phyloP scores from a whole-genome alignment of 2,888 invertebrate genomes.

The Drosophila falleni region DNA sequence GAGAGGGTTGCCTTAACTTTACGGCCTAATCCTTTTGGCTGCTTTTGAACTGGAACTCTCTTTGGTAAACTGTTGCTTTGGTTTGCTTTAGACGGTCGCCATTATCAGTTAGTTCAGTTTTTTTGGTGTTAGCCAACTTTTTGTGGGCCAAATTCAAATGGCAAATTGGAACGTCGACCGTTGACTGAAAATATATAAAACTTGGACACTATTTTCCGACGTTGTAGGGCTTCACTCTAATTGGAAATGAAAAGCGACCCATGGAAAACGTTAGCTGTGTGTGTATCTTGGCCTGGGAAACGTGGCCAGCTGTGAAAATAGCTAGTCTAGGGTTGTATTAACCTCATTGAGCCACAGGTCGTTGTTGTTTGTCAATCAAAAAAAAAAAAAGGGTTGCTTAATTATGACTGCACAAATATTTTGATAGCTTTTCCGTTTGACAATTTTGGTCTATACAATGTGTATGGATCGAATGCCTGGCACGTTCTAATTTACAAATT shows the following conservation, averaged over 20 bases:
- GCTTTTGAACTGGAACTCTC: slow-evolving; percentile 14
- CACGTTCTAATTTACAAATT: slow-evolving; percentile 12
- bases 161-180: slow-evolving; percentile 69
- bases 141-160: slow-evolving; percentile 50
- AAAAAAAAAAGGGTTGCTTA: slow-evolving; percentile 35
- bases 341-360: slow-evolving; percentile 62
- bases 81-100: slow-evolving; percentile 38
- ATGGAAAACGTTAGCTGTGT: slow-evolving; percentile 30
- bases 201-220: slow-evolving; percentile 49
- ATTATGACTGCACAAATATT: slow-evolving; percentile 51
- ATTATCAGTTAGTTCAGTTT: slow-evolving; percentile 49
- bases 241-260: slow-evolving; percentile 66
- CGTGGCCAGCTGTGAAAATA: slow-evolving; percentile 70
- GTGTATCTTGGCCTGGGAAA: slow-evolving; percentile 48
- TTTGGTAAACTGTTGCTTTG: slow-evolving; percentile 31
- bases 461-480: slow-evolving; percentile 11
- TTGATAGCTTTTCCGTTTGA: slow-evolving; percentile 14
- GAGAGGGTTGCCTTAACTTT: not conserved
- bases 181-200: slow-evolving; percentile 64
- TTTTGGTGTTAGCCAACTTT: slow-evolving; percentile 38
- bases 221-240: slow-evolving; percentile 72
- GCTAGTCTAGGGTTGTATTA: slow-evolving; percentile 26
- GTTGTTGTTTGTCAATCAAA: slow-evolving; percentile 10
- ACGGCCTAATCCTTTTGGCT: slow-evolving; percentile 23
- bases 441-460: slow-evolving; percentile 9